phyloP scores from a whole-genome alignment of 2,888 invertebrate genomes.

The Thymelicus sylvestris region DNA sequence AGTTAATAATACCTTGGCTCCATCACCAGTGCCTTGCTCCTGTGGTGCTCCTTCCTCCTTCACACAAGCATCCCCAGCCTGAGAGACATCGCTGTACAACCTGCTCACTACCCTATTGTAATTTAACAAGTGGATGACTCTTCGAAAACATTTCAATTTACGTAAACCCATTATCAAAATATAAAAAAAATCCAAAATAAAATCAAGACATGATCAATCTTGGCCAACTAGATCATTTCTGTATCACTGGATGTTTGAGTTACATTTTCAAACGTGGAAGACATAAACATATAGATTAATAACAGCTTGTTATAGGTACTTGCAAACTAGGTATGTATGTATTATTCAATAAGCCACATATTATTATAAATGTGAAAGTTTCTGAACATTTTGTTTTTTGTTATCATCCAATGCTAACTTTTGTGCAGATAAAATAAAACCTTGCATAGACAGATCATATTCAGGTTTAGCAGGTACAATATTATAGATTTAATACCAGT shows the following conservation, averaged over 20 bases:
- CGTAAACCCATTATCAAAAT: conserved; percentile 62
- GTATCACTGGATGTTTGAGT: conserved; percentile 27
- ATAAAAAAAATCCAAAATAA: conserved; percentile 48
- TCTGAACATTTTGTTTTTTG: no score
- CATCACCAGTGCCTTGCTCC: conserved; percentile 39
- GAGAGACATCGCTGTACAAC: conserved; percentile 34
- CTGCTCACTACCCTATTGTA: conserved; percentile 37
- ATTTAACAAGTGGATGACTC: conserved; percentile 44
- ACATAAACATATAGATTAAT: not conserved
- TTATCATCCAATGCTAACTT: no score
- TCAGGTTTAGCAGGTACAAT: no score
- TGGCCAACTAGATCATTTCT: conserved; percentile 60
- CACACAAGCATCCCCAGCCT: conserved; percentile 3
- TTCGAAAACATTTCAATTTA: conserved; percentile 64
- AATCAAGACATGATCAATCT: conserved; percentile 41
- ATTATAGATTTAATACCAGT: no score
- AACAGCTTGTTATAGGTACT: not conserved
- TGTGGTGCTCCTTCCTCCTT: not conserved
- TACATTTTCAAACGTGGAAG: conserved; percentile 6
- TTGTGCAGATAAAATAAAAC: no score
- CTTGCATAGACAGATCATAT: no score
- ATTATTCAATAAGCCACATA: no score
- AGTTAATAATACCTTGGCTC: conserved; percentile 44
- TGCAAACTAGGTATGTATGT: not conserved
- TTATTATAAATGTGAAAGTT: no score